A percentile compares a stretch with the other conserved stretches of the same genome.
Conservation (phyloP, 2,888 invertebrate species). For the Tinea pellionella region DNA sequence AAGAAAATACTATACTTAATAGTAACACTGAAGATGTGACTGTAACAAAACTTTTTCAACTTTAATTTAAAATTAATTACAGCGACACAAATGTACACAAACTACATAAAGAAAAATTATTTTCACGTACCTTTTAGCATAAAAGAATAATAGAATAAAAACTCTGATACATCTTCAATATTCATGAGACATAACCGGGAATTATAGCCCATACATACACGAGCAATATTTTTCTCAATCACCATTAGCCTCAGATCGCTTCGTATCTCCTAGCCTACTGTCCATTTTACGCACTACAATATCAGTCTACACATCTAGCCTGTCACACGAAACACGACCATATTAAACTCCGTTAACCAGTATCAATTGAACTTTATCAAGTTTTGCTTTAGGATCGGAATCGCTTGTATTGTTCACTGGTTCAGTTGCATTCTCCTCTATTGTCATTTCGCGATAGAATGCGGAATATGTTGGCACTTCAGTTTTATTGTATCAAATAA, state of each 20-base stretch:
- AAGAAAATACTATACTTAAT: too few relatives aligned
- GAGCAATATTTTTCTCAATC: conserved; percentile 67
- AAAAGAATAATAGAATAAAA: conserved; percentile 52
- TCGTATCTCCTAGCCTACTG: conserved; percentile 58
- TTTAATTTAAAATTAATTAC: too few relatives aligned
- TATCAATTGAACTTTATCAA: conserved; percentile 23
- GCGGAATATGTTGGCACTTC: conserved; percentile 69
- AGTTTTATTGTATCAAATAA: conserved; percentile 70
- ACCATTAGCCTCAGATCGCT: conserved; percentile 46
- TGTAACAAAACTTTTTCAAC: too few relatives aligned
- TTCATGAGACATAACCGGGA: conserved; percentile 66
- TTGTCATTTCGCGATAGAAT: conserved; percentile 54
- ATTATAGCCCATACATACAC: conserved; percentile 46
- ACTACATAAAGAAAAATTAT: too few relatives aligned
- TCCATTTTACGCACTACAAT: conserved; percentile 48
- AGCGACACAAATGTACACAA: too few relatives aligned
- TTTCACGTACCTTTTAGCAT: too few relatives aligned
- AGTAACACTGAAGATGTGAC: too few relatives aligned
- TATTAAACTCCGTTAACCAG: conserved; percentile 21
- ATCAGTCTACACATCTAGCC: conserved; percentile 31
- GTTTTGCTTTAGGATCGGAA: conserved; percentile 19
- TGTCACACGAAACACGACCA: conserved; percentile 42
- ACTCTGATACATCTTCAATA: conserved; percentile 57
- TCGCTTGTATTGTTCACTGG: conserved; percentile 21
- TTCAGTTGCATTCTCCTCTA: conserved; percentile 32